Evolutionary conservation across 2,797 vertebrate genomes (phyloP).

Genomic region (Eulemur mongoz): DNA sequence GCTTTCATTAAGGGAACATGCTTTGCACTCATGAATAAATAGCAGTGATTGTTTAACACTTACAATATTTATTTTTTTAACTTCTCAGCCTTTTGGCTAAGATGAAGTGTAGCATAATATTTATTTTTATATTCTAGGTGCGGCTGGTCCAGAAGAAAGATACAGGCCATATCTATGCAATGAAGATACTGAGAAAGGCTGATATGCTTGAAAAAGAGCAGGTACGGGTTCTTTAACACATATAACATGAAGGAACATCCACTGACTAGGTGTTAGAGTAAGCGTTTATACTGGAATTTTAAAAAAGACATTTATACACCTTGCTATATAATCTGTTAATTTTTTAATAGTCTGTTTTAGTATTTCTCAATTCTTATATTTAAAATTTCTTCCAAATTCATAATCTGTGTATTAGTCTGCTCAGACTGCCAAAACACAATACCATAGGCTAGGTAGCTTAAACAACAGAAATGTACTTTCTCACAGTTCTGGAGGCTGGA

Average conservation of each 20-base stretch:
- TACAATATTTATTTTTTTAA: background rate
- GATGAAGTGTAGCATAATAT: background rate
- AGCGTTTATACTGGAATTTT: background rate
- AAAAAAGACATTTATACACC: background rate
- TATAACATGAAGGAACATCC: background rate
- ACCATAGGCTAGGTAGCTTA: background rate
- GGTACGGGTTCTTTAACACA: constrained; percentile 82
- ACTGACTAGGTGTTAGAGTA: background rate
- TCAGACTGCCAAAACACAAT: background rate
- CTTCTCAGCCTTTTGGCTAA: background rate
- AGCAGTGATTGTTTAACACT: background rate
- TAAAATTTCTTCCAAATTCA: constrained; percentile 31
- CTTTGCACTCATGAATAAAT: background rate
- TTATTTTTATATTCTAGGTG: constrained; percentile 86
- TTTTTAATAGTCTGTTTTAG: background rate
- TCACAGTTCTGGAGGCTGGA: background rate
- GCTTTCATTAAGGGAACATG: background rate
- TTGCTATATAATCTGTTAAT: background rate
- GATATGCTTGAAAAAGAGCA: constrained; percentile 99
- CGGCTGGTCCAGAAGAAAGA: constrained; percentile 99
- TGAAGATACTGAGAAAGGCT: constrained; percentile 98
- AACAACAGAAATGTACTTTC: background rate
- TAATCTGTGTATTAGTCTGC: background rate
- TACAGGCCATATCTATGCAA: constrained; percentile 98
- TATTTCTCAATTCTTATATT: constrained; percentile 2